phyloP scores from a whole-genome alignment of 1,140 invertebrate species.

The Psix sp. region DNA sequence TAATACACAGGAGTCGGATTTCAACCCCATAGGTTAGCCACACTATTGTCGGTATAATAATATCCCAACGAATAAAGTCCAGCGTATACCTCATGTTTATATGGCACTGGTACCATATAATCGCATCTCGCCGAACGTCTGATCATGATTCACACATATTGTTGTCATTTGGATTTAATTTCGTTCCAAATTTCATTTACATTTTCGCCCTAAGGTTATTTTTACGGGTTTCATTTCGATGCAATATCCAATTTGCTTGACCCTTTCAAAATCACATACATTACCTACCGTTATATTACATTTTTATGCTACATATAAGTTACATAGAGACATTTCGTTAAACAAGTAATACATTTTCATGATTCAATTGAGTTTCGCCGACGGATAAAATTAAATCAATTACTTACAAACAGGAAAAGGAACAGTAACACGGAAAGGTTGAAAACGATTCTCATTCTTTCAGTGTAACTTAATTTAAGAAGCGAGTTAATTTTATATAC shows the following conservation, averaged over 20 bases:
- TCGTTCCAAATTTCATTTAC: conserved; percentile 14
- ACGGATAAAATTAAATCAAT: no score
- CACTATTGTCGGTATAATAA: conserved; percentile 69
- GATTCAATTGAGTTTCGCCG: no score
- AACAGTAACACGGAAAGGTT: no score
- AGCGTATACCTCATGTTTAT: conserved; percentile 56
- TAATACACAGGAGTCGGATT: conserved; percentile 69
- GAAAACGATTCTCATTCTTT: no score
- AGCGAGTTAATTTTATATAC: no score
- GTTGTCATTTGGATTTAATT: conserved; percentile 26
- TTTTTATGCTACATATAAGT: not conserved
- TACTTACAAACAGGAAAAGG: no score
- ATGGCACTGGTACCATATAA: conserved; percentile 67
- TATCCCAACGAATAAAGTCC: conserved; percentile 65
- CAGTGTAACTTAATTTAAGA: no score
- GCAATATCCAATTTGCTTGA: conserved; percentile 4
- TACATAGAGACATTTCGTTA: no score
- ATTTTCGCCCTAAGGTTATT: conserved; percentile 5
- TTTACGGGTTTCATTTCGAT: not conserved
- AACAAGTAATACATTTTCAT: no score
- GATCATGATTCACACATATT: conserved; percentile 56
- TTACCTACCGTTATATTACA: no score
- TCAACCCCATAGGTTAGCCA: conserved; percentile 67
- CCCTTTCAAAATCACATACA: no score
- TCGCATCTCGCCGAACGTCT: conserved; percentile 59